phyloP scores from a whole-genome alignment of 2,113 vertebrate genomes.

The Tautogolabrus adspersus region DNA sequence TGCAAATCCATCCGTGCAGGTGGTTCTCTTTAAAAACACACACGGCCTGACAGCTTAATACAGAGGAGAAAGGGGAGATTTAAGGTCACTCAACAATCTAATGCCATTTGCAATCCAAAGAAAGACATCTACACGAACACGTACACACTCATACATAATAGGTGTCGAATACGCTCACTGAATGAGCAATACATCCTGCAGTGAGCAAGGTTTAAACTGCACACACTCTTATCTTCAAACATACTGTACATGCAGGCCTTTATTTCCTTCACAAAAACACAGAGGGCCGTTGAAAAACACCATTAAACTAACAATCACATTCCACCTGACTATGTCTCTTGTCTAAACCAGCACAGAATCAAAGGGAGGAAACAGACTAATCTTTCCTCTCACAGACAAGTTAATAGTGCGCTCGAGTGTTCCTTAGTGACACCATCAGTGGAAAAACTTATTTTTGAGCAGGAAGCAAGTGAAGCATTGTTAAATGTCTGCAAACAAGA shows the following conservation, averaged over 20 bases:
- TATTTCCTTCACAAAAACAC: slow-evolving; percentile 66
- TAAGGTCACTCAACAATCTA: slow-evolving; percentile 60
- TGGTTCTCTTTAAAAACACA: slow-evolving; percentile 59
- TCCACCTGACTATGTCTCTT: slow-evolving; percentile 67
- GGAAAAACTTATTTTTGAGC: slow-evolving; percentile 77
- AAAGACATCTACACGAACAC: slow-evolving; percentile 30
- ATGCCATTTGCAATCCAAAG: slow-evolving; percentile 41
- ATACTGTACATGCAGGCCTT: slow-evolving; percentile 38
- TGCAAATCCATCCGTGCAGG: slow-evolving; percentile 79
- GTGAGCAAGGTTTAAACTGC: slow-evolving; percentile 16
- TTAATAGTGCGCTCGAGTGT: slow-evolving; percentile 53
- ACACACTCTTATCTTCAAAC: slow-evolving; percentile 54
- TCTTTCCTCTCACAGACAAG: slow-evolving; percentile 67
- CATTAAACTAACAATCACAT: slow-evolving; percentile 60
- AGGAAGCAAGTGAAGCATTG: slow-evolving; percentile 70
- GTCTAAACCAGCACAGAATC: slow-evolving; percentile 62
- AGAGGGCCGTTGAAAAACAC: slow-evolving; percentile 52
- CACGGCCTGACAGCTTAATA: slow-evolving; percentile 40
- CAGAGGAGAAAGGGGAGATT: slow-evolving; percentile 37
- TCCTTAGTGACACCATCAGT: slow-evolving; percentile 72
- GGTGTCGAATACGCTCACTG: slow-evolving; percentile 31
- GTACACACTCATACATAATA: slow-evolving; percentile 21
- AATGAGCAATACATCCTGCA: slow-evolving; percentile 53
- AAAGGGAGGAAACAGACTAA: slow-evolving; percentile 76
- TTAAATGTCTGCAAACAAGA: slow-evolving; percentile 78